Base-by-base conservation (phyloP, 1,140 invertebrate genomes). In the Danaus plexippus region DNA sequence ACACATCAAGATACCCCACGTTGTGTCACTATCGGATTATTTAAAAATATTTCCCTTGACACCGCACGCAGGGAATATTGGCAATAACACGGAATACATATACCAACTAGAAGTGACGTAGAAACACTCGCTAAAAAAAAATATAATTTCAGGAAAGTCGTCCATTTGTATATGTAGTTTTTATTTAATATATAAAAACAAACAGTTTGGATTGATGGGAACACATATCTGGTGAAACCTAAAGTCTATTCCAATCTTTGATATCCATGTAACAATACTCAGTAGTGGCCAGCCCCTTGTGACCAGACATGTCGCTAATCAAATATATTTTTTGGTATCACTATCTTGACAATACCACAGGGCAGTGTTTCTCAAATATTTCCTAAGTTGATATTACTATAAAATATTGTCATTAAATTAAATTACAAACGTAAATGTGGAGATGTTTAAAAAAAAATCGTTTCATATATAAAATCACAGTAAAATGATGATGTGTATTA, bases 251-350 rank as follows among this genome's bases (percentile, higher is more conserved):
- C 58, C 43, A 54, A 47, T 32, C 40, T 46, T 48, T 43, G 47
- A 43, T 43, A 47, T 60, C 15, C 9, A 4, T 3, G 47, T 57
- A 40, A 47, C 13, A 13, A 15, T 52, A 47, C 49, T 42, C 18
- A 42, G 52, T 49, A 15, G 15, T 15, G 52, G 54, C 51, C 51
- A 18, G 57, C 63, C 73, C 67, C 67, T 54, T 58, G 65, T 58
- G 73, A 56, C 56, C 72, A 73, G 61, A 64, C 15, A 15, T 67
- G 69, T 63, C 72, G 69, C 77, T 82, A 82, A 85, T 85, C 79
- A 81, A 82, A 85, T 85, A 82, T 81, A 63, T 77, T 81, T 82
- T 76, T 73, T 68, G 63, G 61, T 65, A 57, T 59, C 61, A 54
- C 60, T 55, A 61, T 66, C 66, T 80, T 75, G 79, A 81, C 77